Base-by-base conservation (phyloP, 2,888 invertebrate species). In the Thera obeliscata region DNA sequence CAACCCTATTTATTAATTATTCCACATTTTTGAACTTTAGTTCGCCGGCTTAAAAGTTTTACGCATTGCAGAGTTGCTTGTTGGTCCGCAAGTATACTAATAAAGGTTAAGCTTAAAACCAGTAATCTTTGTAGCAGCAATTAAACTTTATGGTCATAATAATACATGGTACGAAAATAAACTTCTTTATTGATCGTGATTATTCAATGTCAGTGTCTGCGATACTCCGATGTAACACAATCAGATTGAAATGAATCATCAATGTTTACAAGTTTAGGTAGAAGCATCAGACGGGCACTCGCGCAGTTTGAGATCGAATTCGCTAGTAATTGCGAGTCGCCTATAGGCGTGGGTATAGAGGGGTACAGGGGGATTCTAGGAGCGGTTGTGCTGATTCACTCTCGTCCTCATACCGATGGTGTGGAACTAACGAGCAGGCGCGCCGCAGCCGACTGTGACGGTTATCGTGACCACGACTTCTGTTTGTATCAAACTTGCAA, bases 301-400 rank as follows among this genome's bases (percentile, higher is more conserved):
- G 64, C 68, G 60, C 59, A 63, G 64, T 36, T 67, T 69, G 64
- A 72, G 70, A 60, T 72, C 60, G 68, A 73, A 73, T 73, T 70
- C 66, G 73, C 70, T 66, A 66, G 64, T 76, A 76, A 76, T 75
- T 74, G 74, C 72, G 71, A 71, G 68, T 67, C 71, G 71, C 61
- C 74, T 56, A 61, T 66, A 74, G 76, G 78, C 72, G 80, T 78
- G 64, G 67, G 72, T 71, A 70, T 63, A 59, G 71, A 9, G 67
- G 74, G 75, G 78, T 52, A 52, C 33, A 52, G 52, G 52, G 50
- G 6, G 33, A 9, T 52, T 33, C 70, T 73, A 77, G 82, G 81
- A 81, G 81, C 77, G 83, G 78, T 66, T 78, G 61, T 76, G 83
- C 78, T 87, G 87, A 88, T 86, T 89, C 89, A 89, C 87, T 88